Conservation (phyloP, 2,113 vertebrate genomes). For the Rhizomys pruinosus region DNA sequence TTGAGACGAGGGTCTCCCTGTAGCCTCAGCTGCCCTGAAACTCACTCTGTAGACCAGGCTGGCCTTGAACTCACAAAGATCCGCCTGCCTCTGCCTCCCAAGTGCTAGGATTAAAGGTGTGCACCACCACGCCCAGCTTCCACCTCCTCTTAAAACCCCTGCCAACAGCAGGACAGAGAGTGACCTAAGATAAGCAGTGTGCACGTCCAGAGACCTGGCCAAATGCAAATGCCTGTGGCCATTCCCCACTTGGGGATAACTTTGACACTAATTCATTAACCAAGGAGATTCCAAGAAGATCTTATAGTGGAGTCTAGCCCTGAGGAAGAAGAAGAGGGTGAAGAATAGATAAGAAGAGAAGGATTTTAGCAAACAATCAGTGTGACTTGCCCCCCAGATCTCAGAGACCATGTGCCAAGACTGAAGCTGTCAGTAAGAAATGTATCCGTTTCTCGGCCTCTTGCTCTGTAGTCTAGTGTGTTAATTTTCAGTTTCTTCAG, state of each 20-base stretch:
- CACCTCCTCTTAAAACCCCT: neutral
- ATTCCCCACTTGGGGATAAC: neutral
- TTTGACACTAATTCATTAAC: slow-evolving; percentile 24
- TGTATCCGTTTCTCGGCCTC: slow-evolving; percentile 52
- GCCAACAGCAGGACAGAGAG: slow-evolving; percentile 4
- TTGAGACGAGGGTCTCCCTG: too few relatives aligned
- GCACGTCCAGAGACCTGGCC: neutral
- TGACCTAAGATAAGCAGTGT: neutral
- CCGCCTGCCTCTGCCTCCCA: too few relatives aligned
- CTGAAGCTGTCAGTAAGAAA: neutral
- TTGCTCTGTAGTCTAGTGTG: slow-evolving; percentile 67
- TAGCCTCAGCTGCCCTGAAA: too few relatives aligned
- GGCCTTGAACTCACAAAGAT: too few relatives aligned
- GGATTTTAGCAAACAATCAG: neutral
- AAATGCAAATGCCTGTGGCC: slow-evolving; percentile 11
- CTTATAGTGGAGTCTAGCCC: neutral
- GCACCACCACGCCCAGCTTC: too few relatives aligned
- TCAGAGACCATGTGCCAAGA: slow-evolving; percentile 5
- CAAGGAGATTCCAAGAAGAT: slow-evolving; percentile 1
- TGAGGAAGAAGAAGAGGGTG: neutral
- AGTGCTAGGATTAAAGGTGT: too few relatives aligned
- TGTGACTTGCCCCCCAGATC: neutral
- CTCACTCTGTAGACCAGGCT: too few relatives aligned
- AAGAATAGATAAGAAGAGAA: neutral
- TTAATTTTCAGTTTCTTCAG: slow-evolving; percentile 80